Evolutionary conservation across 1,140 invertebrate species (phyloP).

Genomic region (Hypsibius dujardini): DNA sequence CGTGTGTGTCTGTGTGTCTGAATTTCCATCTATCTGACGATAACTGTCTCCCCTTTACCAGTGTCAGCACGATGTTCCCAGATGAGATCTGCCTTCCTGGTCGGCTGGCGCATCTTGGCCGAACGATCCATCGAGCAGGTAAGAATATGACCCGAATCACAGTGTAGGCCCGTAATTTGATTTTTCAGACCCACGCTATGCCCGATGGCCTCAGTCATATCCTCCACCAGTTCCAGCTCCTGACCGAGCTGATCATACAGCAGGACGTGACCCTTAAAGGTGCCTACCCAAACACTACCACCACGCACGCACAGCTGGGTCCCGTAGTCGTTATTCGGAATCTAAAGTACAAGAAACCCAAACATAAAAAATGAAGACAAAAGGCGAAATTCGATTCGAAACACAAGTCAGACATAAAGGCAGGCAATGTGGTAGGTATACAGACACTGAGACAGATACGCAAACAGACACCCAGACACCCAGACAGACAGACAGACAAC

Average conservation of each 20-base stretch:
- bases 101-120: slow-evolving; percentile 32
- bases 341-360: too few relatives aligned
- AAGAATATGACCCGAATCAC: slow-evolving; percentile 31
- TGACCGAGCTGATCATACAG: slow-evolving; percentile 27
- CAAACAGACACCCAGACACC: too few relatives aligned
- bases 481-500: too few relatives aligned
- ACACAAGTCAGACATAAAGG: too few relatives aligned
- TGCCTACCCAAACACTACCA: slow-evolving; percentile 31
- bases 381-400: too few relatives aligned
- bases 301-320: slow-evolving; percentile 26
- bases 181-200: slow-evolving; percentile 30
- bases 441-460: too few relatives aligned
- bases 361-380: too few relatives aligned
- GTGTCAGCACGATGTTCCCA: too few relatives aligned
- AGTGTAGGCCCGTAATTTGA: too few relatives aligned
- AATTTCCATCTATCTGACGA: slow-evolving; percentile 30
- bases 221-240: slow-evolving; percentile 29
- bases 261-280: slow-evolving; percentile 23
- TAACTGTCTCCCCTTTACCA: slow-evolving; percentile 32
- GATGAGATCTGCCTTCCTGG: too few relatives aligned
- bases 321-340: neutral
- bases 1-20: too few relatives aligned
- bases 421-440: too few relatives aligned
- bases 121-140: slow-evolving; percentile 34
- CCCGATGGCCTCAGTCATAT: slow-evolving; percentile 34